phyloP scores from a whole-genome alignment of 2,113 vertebrate species.

The Leptobrachium leishanense region DNA sequence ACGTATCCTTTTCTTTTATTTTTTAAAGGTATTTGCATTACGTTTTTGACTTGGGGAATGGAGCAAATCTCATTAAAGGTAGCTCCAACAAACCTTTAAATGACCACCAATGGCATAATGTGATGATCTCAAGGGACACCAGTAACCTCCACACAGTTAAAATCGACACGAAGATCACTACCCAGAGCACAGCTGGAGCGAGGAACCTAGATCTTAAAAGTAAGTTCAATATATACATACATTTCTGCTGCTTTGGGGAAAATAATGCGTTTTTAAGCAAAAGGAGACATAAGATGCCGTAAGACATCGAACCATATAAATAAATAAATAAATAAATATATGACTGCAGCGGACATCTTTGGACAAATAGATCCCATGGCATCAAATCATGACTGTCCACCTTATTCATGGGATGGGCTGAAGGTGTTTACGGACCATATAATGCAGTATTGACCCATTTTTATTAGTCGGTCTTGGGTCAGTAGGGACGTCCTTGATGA shows the following conservation, averaged over 20 bases:
- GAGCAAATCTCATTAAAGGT: slow-evolving; percentile 94
- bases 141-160: slow-evolving; percentile 96
- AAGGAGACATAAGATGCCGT: too few species aligned
- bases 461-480: too few species aligned
- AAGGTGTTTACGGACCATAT: too few species aligned
- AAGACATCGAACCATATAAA: background rate
- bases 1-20: slow-evolving; percentile 26
- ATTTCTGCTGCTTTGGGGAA: too few species aligned
- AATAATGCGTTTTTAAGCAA: too few species aligned
- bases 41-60: slow-evolving; percentile 93
- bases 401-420: too few species aligned
- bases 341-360: background rate
- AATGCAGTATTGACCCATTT: too few species aligned
- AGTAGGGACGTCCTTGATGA: too few species aligned
- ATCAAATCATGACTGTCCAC: background rate
- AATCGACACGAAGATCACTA: slow-evolving; percentile 94
- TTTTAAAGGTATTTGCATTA: slow-evolving; percentile 87
- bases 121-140: slow-evolving; percentile 93
- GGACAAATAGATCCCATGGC: background rate
- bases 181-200: slow-evolving; percentile 90
- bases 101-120: slow-evolving; percentile 97
- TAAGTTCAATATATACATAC: slow-evolving; percentile 61
- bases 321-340: too few species aligned
- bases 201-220: slow-evolving; percentile 96
- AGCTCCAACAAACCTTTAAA: slow-evolving; percentile 96